A percentile compares a stretch with the other conserved stretches of the same genome.
These are phyloP conservation scores for Pristionchus arcanus DNA, from an alignment of 2,888 invertebrate genomes.

Conservation along the genomic window DNA sequence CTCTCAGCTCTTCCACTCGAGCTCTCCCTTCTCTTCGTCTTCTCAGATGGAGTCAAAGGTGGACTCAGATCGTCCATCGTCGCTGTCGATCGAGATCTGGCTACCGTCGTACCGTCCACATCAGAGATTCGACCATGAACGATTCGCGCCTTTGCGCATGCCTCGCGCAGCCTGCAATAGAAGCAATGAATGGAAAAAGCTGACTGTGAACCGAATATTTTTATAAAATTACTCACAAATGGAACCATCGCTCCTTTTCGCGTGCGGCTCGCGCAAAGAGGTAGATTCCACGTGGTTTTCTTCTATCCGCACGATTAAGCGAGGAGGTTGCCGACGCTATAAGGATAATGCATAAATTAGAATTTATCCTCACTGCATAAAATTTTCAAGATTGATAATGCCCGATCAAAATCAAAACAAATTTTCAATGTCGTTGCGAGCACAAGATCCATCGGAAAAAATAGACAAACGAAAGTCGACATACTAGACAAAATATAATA, in stretches of 20 bases:
- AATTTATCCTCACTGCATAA: too few species aligned
- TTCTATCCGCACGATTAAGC: neutral
- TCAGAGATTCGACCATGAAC: neutral
- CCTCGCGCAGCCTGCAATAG: conserved; percentile 67
- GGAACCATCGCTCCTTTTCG: conserved; percentile 93
- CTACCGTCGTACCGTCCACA: neutral
- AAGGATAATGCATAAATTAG: neutral
- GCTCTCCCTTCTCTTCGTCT: neutral
- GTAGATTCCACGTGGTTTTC: conserved; percentile 80
- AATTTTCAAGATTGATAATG: too few species aligned
- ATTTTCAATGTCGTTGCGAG: too few species aligned
- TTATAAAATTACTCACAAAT: conserved; percentile 66
- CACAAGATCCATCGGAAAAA: too few species aligned
- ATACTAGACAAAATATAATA: too few species aligned
- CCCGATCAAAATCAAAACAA: too few species aligned
- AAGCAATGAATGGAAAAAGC: neutral
- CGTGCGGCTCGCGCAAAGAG: conserved; percentile 89
- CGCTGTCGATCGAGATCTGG: neutral
- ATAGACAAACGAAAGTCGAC: too few species aligned
- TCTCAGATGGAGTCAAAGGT: conserved; percentile 49
- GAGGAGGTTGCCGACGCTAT: neutral
- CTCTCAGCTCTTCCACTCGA: neutral
- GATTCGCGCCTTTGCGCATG: conserved; percentile 64
- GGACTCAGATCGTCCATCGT: conserved; percentile 29
- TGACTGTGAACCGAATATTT: too few species aligned